Base-by-base conservation (phyloP, 2,888 invertebrate species). In the Callimorpha dominula region DNA sequence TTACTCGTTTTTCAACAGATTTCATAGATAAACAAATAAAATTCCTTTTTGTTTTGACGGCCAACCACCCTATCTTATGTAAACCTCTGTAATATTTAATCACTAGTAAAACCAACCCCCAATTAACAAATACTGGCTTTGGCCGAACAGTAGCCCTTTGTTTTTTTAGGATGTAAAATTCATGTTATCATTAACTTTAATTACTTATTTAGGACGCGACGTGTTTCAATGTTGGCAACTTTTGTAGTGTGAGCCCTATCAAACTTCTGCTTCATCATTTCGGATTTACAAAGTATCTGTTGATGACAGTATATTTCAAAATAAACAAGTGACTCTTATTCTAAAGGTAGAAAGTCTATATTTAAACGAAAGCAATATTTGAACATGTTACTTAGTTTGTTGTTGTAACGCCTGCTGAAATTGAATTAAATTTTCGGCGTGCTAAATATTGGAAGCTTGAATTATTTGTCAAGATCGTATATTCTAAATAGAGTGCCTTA, bases 401-500 rank as follows among this genome's bases (percentile, higher is more conserved):
- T 4, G 52, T 15, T 46, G 72, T 72, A 74, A 69, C 71, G 73
- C 68, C 65, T 72, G 57, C 60, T 50, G 60, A 79, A 79, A 81
- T 76, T 80, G 65, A 72, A 63, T 79, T 78, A 69, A 65, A 79
- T 81, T 78, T 83, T 81, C 74, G 57, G 75, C 79, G 79, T 52
- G 75, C 72, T 78, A 75, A 82, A 84, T 78, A 84, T 78, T 63
- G 70, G 76, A 69, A 75, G 79, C 68, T 78, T 62, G 54, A 82
- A 82, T 83, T 82, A 84, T 81, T 83, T 84, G 80, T 84, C 83
- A 78, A 73, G 72, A 72, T n/a, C 46, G 74, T 65, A 31, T 31
- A 42, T 46, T 46, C 46, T 64, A 64, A 43, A n/a, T 43, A 17
- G 46, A n/a, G 20, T 12, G 49, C 49, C 15, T 65, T 46, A 31